Evolutionary conservation across 2,113 vertebrate species (phyloP), one percentile per base, ranked within the genome.

Genomic region (Tragelaphus imberbis): DNA sequence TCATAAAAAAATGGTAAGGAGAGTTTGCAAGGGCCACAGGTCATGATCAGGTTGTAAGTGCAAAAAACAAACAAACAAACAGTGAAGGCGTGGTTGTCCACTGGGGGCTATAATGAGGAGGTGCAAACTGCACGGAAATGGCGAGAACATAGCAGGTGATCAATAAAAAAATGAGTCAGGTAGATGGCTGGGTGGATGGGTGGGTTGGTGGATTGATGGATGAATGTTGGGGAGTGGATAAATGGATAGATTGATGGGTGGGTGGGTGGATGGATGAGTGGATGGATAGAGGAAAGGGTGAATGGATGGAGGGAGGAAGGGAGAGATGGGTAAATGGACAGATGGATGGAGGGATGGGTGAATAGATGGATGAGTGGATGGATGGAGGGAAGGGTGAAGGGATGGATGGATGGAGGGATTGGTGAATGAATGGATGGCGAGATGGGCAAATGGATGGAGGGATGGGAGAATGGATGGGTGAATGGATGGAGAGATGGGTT

Each of bases 251-350:
- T 13, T 2, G 16, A 3, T 40, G 14, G 8, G 5, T 12, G 53
- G 14, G 14, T 51, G 51, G 14, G 14, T 51, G 14, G 2, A 1
- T 6, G 4, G 15, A 2, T 58, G 13, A 3, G 1, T 53, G 14
- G 14, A 13, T 28, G 30, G 44, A 5, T 6, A 16, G 5, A 3
- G 27, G 21, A 14, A 63, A 15, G 28, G 28, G 1, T 56, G 28
- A 16, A 3, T 40, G 13, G 25, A 3, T n/a, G 4, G 5, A 2
- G 7, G 19, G 14, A 0, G 56, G 0, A 30, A 5, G 68, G 51
- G 21, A 2, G 23, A 15, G 21, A 0, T 4, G 2, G 12, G 8
- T 53, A 4, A 21, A 0, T 16, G 15, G 2, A 1, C 16, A 2
- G 25, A 3, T 49, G 2, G 6, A 7, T 51, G 30, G 5, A 0